A percentile compares a stretch with the other conserved stretches of the same genome.
These are phyloP conservation scores for Linnaemya tessellans DNA, from an alignment of 2,888 invertebrate species.

Conservation along the genomic window DNA sequence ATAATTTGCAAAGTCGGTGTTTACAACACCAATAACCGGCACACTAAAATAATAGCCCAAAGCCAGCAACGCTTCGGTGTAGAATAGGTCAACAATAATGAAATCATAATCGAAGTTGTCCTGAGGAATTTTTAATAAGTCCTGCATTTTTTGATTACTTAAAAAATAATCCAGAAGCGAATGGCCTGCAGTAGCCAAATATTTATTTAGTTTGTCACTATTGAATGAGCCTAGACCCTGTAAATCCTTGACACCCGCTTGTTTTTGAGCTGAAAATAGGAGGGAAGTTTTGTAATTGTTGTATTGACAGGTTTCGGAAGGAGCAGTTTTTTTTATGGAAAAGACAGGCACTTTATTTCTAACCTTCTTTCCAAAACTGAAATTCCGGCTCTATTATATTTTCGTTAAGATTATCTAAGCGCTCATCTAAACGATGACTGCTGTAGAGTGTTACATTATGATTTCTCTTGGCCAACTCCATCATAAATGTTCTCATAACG, in stretches of 20 bases:
- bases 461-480: conserved; percentile 83
- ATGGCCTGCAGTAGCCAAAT: conserved; percentile 78
- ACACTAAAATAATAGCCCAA: conserved; percentile 81
- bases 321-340: too few relatives aligned
- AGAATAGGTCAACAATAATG: conserved; percentile 83
- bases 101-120: conserved; percentile 83
- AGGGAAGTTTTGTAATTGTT: not conserved
- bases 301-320: too few relatives aligned
- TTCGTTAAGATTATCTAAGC: conserved; percentile 79
- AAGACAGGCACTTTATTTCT: conserved; percentile 50
- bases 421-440: conserved; percentile 80
- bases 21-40: conserved; percentile 82
- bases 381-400: conserved; percentile 79
- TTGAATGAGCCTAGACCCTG: conserved; percentile 74
- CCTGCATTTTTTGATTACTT: conserved; percentile 73
- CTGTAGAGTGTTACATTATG: conserved; percentile 83
- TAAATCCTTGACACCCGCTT: conserved; percentile 73
- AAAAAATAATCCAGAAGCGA: conserved; percentile 79
- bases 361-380: conserved; percentile 81
- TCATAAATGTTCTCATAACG: conserved; percentile 83
- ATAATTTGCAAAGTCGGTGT: conserved; percentile 83
- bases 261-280: conserved; percentile 74
- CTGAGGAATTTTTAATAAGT: conserved; percentile 75
- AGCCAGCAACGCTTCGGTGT: conserved; percentile 83
- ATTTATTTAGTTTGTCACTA: conserved; percentile 75